Conservation (phyloP, 2,797 vertebrate genomes). For the Danio aesculapii region DNA sequence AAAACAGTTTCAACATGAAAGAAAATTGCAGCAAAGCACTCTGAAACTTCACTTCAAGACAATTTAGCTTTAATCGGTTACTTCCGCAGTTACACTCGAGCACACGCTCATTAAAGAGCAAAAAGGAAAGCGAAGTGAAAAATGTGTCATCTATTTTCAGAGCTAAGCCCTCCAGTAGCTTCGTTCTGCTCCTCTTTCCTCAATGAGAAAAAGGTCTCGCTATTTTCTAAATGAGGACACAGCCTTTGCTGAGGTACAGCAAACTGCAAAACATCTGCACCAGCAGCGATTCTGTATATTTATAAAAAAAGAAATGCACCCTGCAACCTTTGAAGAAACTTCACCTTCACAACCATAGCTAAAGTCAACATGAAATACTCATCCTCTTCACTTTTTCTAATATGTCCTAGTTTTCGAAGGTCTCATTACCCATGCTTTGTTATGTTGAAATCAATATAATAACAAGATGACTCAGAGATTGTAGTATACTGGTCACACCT, state of each 20-base stretch:
- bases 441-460: background rate
- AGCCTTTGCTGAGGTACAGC: conserved; percentile 46
- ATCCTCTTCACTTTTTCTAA: background rate
- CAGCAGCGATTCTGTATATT: conserved; percentile 30
- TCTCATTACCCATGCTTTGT: background rate
- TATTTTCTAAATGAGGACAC: conserved; percentile 68
- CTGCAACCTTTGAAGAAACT: background rate
- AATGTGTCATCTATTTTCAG: conserved; percentile 59
- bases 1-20: background rate
- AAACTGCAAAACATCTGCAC: conserved; percentile 37
- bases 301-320: background rate
- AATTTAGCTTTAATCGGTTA: conserved; percentile 17
- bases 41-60: background rate
- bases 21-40: background rate
- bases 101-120: conserved; percentile 9
- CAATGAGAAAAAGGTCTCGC: conserved; percentile 67
- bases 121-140: conserved; percentile 45
- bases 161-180: conserved; percentile 36
- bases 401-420: background rate
- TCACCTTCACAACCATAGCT: background rate
- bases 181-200: conserved; percentile 57
- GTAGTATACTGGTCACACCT: background rate
- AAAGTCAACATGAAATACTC: background rate
- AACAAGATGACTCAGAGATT: background rate
- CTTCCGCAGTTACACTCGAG: background rate